Conservation (phyloP, 2,888 invertebrate genomes). For the Pristionchus maxplancki region DNA sequence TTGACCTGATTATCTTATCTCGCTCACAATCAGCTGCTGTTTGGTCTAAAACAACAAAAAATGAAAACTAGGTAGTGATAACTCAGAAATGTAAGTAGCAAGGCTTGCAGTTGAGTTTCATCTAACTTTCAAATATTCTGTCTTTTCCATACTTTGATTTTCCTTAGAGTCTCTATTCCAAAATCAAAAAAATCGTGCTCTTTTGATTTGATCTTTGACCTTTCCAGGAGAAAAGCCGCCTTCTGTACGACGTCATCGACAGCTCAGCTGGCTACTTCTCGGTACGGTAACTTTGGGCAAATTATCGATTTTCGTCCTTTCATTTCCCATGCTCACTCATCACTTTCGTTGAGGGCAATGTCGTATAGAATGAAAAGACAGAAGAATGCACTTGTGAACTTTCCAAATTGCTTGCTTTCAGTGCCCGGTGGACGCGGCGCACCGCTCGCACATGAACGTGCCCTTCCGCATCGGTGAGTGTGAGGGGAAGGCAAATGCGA, state of each 20-base stretch:
- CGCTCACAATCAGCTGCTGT: no score
- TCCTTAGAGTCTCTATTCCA: no score
- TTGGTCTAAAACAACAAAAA: no score
- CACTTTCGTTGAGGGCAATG: not conserved
- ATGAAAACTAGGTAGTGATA: no score
- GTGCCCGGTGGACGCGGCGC: constrained; percentile 79
- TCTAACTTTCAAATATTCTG: not conserved
- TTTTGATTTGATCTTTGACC: constrained; percentile 18
- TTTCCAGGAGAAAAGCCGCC: constrained; percentile 83
- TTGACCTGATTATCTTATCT: no score
- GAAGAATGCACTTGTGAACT: not conserved
- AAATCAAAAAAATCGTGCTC: not conserved
- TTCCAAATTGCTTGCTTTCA: constrained; percentile 60
- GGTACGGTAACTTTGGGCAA: constrained; percentile 48
- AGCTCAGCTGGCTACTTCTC: constrained; percentile 88
- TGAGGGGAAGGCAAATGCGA: not conserved
- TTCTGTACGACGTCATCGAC: constrained; percentile 89
- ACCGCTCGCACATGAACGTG: constrained; percentile 92
- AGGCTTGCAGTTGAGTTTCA: no score
- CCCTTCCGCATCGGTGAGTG: constrained; percentile 86
- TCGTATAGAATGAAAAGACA: not conserved
- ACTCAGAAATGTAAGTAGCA: no score
- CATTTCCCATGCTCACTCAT: no score
- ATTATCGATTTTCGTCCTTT: not conserved
- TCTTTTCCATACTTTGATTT: not conserved